These are phyloP conservation scores for Chaetorhynchus papuensis DNA, from an alignment of 2,113 vertebrate genomes.

Conservation along the genomic window DNA sequence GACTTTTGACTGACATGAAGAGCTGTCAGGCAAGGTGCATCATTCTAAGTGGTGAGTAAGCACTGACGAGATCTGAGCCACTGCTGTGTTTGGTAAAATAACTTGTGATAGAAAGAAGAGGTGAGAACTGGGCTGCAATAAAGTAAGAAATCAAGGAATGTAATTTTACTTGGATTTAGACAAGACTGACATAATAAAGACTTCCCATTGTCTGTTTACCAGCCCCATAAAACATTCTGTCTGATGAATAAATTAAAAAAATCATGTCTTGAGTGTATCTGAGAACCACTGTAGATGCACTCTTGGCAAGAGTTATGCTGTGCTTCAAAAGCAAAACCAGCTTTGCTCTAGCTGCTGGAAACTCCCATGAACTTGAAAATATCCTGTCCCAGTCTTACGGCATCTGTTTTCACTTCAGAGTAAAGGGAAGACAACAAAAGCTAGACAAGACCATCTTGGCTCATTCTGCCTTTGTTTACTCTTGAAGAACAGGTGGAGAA, in stretches of 20 bases:
- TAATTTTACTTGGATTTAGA: not conserved
- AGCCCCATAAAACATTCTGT: not conserved
- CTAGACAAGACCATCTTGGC: not conserved
- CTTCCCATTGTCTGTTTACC: not conserved
- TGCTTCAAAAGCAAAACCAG: not conserved
- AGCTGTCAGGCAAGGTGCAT: constrained; percentile 66
- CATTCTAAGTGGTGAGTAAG: constrained; percentile 23
- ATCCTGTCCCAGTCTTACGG: not conserved
- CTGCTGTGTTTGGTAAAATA: not conserved
- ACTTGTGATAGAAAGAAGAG: not conserved
- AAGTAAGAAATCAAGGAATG: not conserved
- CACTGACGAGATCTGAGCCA: not conserved
- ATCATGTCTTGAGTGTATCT: not conserved
- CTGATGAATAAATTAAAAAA: not conserved
- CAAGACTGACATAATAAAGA: not conserved
- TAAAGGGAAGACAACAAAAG: not conserved
- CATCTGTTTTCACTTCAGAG: not conserved
- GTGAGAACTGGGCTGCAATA: not conserved
- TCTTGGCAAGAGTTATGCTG: not conserved
- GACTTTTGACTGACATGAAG: constrained; percentile 73
- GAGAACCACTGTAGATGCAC: not conserved
- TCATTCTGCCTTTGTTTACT: not conserved
- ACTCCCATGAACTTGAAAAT: not conserved
- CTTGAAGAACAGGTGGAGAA: not conserved
- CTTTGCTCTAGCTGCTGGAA: not conserved